Base-by-base conservation (phyloP, 2,113 vertebrate genomes). In the Scophthalmus maximus region DNA sequence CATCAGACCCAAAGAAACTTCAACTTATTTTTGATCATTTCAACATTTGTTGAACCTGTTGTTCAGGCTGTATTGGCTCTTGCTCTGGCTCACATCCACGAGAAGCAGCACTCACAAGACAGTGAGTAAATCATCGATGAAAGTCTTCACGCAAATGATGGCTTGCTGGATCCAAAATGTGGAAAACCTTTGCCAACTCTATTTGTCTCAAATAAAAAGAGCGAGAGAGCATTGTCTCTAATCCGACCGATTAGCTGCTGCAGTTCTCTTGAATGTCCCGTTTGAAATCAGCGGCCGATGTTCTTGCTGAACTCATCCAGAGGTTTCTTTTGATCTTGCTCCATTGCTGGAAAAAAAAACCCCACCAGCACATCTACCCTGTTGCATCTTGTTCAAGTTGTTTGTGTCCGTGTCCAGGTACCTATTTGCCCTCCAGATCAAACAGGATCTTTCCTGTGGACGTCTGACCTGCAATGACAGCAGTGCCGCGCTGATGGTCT, bases 351-450 rank as follows among this genome's bases (percentile, higher is more conserved):
- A 69, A 70, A 40, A 69, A 70, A 40, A 4, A 2, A 5, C 32
- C 5, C 30, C 18, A 11, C 26, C 5, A 11, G n/a, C 42, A n/a
- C 50, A 7, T 36, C 30, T 5, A 1, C n/a, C 9, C 18, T 57
- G 30, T 22, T 64, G 5, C 23, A 25, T n/a, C 56, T 40, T 40
- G 7, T 23, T 25, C 70, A 42, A 26, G 9, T 7, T 59, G 9
- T 68, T 77, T 71, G 56, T 30, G 59, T 79, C 44, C 75, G 63
- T 88, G 38, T 81, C 11, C 91, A 99, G 98, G 95, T 99, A 99
- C 93, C 94, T 99, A 81, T 99, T 99, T 90, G 96, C 97, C 22
- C 94, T 99, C 67, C 98, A 99, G 88, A 95, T 99, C 85, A 98
- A 97, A 90, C 96, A 97, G 89, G 98, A 99, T 85, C 79, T 99